Evolutionary conservation across 1,140 invertebrate species (phyloP).

Genomic region (Platorchestia sp.): DNA sequence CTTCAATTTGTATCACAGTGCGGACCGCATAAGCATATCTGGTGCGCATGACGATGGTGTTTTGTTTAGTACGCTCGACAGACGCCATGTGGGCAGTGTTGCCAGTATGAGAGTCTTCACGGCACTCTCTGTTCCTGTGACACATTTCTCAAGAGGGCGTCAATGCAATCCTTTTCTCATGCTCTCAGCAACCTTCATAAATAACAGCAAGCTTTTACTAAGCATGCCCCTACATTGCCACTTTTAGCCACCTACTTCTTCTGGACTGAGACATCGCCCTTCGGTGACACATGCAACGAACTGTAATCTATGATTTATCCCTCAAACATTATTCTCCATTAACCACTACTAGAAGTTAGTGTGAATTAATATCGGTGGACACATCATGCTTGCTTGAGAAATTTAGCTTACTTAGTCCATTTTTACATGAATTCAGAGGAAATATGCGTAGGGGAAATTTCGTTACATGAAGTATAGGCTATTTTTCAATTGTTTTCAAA

Average conservation of each 20-base stretch:
- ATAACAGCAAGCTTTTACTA: neutral
- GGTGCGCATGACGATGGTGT: slow-evolving; percentile 28
- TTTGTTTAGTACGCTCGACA: slow-evolving; percentile 39
- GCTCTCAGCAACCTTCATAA: slow-evolving; percentile 14
- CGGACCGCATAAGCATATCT: slow-evolving; percentile 26
- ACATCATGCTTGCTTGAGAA: neutral
- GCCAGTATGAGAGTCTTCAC: slow-evolving; percentile 17
- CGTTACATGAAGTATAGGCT: neutral
- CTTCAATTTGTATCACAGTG: slow-evolving; percentile 48
- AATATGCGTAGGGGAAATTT: neutral
- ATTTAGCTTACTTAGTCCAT: neutral
- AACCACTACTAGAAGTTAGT: neutral
- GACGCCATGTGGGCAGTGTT: slow-evolving; percentile 44
- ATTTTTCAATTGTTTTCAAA: neutral
- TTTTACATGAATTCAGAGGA: neutral
- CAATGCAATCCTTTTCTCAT: slow-evolving; percentile 12
- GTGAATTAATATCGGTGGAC: neutral
- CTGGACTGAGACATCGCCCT: neutral
- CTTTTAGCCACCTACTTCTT: neutral
- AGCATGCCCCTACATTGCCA: neutral
- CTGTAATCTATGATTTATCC: neutral
- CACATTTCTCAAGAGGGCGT: slow-evolving; percentile 45
- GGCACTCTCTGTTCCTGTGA: slow-evolving; percentile 17
- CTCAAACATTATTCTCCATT: neutral
- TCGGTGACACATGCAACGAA: neutral